Percentiles rank a stretch among this genome's conserved stretches.
Evolutionary conservation across 2,113 vertebrate genomes (phyloP).

Genomic region (Chlamydotis undulata): DNA sequence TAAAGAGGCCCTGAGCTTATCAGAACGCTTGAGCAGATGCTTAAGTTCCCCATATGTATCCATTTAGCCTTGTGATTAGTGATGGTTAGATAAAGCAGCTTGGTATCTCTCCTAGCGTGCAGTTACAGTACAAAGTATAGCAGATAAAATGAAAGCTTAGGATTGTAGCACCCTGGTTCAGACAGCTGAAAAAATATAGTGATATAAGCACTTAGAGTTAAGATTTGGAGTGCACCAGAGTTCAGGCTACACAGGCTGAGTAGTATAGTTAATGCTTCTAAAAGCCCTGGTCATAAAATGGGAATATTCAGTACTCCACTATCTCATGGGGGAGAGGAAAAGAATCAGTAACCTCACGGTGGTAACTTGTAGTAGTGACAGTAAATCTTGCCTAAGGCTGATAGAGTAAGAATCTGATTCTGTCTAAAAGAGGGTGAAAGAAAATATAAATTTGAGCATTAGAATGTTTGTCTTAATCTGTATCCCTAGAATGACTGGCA

Average conservation of each 20-base stretch:
- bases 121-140: background rate
- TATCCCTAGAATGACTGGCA: background rate
- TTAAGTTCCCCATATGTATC: background rate
- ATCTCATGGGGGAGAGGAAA: background rate
- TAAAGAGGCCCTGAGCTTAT: background rate
- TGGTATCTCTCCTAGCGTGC: background rate
- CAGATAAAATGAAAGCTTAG: background rate
- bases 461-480: background rate
- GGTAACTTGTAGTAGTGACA: background rate
- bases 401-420: background rate
- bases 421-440: background rate
- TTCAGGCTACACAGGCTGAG: background rate
- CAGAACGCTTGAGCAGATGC: background rate
- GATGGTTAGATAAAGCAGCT: background rate
- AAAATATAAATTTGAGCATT: background rate
- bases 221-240: background rate
- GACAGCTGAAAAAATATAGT: background rate
- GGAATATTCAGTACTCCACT: background rate
- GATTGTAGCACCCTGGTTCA: background rate
- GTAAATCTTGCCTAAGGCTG: background rate
- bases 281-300: background rate
- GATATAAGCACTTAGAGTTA: background rate
- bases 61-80: background rate
- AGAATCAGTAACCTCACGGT: background rate
- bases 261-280: background rate